Conservation (phyloP, 1,140 invertebrate genomes). For the Papilio polyxenes region DNA sequence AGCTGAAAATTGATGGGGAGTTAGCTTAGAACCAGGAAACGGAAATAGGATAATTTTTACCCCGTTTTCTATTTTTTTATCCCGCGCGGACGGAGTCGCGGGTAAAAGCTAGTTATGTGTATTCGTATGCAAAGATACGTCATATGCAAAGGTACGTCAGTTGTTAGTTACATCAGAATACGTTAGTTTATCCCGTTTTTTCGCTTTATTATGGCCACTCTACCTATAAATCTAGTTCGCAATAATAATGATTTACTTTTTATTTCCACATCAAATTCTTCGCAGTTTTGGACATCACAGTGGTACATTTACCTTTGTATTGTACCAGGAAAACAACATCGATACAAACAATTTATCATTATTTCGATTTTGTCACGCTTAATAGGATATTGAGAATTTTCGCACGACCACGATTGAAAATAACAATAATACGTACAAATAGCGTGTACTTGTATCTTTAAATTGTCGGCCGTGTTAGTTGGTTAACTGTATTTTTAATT, state of each 20-base stretch:
- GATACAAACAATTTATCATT: conserved; percentile 20
- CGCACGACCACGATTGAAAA: not conserved
- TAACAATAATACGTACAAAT: not conserved
- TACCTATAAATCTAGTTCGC: not conserved
- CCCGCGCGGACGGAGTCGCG: no score
- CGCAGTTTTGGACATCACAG: conserved; percentile 12
- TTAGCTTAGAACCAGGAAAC: no score
- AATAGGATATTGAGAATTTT: conserved; percentile 9
- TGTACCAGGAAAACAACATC: conserved; percentile 17
- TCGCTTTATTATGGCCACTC: not conserved
- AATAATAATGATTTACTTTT: conserved; percentile 12
- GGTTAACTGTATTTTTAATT: not conserved
- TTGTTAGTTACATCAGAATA: no score
- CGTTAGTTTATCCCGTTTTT: not conserved
- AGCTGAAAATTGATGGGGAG: no score
- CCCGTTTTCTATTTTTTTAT: no score
- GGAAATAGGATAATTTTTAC: no score
- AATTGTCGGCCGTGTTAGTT: not conserved
- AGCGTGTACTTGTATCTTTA: not conserved
- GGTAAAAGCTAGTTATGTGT: no score
- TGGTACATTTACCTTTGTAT: conserved; percentile 8
- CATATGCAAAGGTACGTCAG: no score
- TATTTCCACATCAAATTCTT: not conserved
- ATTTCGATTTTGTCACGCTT: conserved; percentile 17
- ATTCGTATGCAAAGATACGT: no score